These are phyloP conservation scores for Aleiodes leptofemur DNA, from an alignment of 2,888 invertebrate species.

Conservation along the genomic window DNA sequence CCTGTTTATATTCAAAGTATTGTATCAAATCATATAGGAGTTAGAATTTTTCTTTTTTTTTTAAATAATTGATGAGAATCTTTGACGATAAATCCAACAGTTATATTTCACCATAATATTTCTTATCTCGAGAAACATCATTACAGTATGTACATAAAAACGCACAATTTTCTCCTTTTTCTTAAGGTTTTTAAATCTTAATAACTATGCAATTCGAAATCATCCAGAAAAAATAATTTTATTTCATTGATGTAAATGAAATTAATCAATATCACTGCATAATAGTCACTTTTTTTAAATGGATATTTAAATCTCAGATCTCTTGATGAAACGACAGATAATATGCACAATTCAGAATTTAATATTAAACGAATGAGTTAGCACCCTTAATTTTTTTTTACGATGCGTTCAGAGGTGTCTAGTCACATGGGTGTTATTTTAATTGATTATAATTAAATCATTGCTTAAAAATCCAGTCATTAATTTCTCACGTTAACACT, in stretches of 20 bases:
- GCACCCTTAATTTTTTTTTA: constrained; percentile 27
- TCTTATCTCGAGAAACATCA: neutral
- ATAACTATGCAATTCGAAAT: no score
- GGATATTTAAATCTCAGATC: no score
- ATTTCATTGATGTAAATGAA: no score
- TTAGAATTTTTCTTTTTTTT: neutral
- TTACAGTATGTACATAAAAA: constrained; percentile 15
- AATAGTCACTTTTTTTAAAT: no score
- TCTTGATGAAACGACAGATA: no score
- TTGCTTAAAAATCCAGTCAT: no score
- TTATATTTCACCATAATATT: constrained; percentile 1
- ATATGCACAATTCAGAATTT: no score
- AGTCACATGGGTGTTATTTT: constrained; percentile 37
- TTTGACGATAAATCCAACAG: neutral
- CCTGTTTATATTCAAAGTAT: constrained; percentile 23
- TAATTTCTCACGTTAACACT: no score
- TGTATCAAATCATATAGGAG: neutral
- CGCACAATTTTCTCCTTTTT: constrained; percentile 4
- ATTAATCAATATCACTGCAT: no score
- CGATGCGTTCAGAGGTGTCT: constrained; percentile 36
- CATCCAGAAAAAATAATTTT: no score
- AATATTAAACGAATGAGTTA: constrained; percentile 18
- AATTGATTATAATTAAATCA: neutral
- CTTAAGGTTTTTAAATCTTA: neutral
- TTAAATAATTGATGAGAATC: constrained; percentile 1